Percentiles rank a stretch among this genome's conserved stretches.
These are phyloP conservation scores for Molossus molossus DNA, from an alignment of 2,797 vertebrate genomes.

Conservation along the genomic window DNA sequence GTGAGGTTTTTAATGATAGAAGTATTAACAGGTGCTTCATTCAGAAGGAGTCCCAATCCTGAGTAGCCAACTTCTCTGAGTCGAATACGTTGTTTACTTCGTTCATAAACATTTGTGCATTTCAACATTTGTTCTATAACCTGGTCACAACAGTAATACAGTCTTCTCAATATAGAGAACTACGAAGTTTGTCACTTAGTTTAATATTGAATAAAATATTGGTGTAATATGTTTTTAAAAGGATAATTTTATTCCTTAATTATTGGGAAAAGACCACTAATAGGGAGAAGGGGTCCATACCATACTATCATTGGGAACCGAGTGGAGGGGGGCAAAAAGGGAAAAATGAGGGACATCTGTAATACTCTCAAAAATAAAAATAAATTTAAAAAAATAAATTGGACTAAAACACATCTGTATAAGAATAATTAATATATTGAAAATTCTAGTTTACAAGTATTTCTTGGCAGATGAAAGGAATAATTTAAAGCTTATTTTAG, in stretches of 20 bases:
- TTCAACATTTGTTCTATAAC: slow-evolving; percentile 97
- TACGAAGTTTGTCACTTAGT: slow-evolving; percentile 47
- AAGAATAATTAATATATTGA: slow-evolving; percentile 44
- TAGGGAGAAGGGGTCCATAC: background rate
- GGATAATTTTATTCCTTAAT: slow-evolving; percentile 58
- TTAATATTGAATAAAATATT: slow-evolving; percentile 48
- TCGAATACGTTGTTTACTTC: slow-evolving; percentile 95
- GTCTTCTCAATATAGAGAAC: slow-evolving; percentile 61
- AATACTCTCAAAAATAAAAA: background rate
- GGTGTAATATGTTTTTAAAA: slow-evolving; percentile 42
- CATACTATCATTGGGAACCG: background rate
- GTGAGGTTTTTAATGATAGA: slow-evolving; percentile 95
- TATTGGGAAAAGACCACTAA: background rate
- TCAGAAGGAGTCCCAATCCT: slow-evolving; percentile 95
- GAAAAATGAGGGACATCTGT: no score
- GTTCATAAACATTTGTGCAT: slow-evolving; percentile 98
- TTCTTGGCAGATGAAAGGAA: slow-evolving; percentile 14
- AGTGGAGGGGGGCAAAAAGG: no score
- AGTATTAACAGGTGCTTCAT: slow-evolving; percentile 93
- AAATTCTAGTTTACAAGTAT: slow-evolving; percentile 43
- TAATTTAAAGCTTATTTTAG: slow-evolving; percentile 32
- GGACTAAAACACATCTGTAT: background rate
- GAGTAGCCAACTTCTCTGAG: slow-evolving; percentile 97
- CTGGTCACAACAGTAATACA: slow-evolving; percentile 87
- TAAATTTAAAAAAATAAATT: slow-evolving; percentile 23